These are phyloP conservation scores for Chalcis sispes DNA, from an alignment of 2,888 invertebrate species.

Conservation along the genomic window DNA sequence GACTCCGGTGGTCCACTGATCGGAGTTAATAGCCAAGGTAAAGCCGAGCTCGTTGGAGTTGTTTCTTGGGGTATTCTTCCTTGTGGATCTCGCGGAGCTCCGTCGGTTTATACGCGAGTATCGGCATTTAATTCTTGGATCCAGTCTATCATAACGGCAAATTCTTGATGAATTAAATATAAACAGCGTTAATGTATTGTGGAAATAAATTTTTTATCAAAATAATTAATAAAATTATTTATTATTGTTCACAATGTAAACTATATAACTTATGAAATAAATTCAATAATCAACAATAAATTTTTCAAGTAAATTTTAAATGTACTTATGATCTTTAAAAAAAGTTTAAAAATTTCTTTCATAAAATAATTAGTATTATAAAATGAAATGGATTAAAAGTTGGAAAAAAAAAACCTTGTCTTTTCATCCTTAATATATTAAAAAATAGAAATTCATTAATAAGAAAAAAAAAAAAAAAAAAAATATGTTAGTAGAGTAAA, in stretches of 20 bases:
- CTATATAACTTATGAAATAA: background rate
- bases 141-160: conserved; percentile 47
- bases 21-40: conserved; percentile 77
- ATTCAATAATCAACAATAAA: no score
- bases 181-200: background rate
- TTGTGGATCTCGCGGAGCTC: conserved; percentile 74
- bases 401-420: no score
- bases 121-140: conserved; percentile 75
- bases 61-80: conserved; percentile 78
- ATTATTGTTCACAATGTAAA: background rate
- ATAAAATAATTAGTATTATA: background rate
- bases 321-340: no score
- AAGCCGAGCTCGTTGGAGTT: conserved; percentile 81
- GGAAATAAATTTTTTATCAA: no score
- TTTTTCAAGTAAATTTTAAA: no score
- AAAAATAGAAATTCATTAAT: no score
- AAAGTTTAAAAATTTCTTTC: background rate
- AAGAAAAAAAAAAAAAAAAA: conserved; percentile 4
- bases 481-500: conserved; percentile 5
- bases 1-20: conserved; percentile 79
- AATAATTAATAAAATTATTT: no score
- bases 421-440: background rate
- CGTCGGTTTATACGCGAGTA: conserved; percentile 75
- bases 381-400: background rate
- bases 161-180: conserved; percentile 25